Base-by-base conservation (phyloP, 2,113 vertebrate genomes). In the Heterotilapia buettikoferi region DNA sequence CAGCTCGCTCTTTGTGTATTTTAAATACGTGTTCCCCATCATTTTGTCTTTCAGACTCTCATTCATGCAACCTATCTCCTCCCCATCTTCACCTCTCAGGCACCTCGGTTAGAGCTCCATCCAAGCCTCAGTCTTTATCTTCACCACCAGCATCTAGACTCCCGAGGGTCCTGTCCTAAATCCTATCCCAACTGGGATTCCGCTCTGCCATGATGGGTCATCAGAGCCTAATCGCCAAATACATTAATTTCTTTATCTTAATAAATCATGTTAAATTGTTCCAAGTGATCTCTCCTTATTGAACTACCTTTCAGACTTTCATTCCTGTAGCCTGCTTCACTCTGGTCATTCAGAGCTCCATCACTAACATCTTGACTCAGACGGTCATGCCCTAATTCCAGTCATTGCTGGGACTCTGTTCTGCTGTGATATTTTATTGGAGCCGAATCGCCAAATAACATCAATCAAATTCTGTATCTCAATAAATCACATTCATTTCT, bases 61-160 rank as follows among this genome's bases (percentile, higher is more conserved):
- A 12, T 66, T 66, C 61, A 19, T 0, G 59, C 29, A 66, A 38
- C 10, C 33, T 33, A 66, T n/a, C 61, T 66, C 33, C 61, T 66
- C 61, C 0, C 19, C 1, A 0, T 38, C 19, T 66, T 38, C 19
- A 66, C 33, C 18, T 66, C 10, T 12, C 61, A 38, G 1, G 4
- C 0, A 66, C 61, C 33, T 66, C 61, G 3, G 61, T 36, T 21
- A 8, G 6, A 66, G 61, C 61, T 66, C 61, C 19, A 1, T 38
- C 61, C 19, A 66, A 38, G 61, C 19, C 33, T 66, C 19, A 38
- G 33, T 66, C 33, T 66, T 66, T 66, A 13, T 66, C 33, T 66
- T 66, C 33, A 13, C 61, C 61, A 66, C 6, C 61, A 13, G 61
- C 33, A 38, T 66, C 33, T 66, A 66, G 61, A 38, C 33, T 13